Evolutionary conservation across 2,113 vertebrate genomes (phyloP).

Genomic region (Neoarius graeffei): DNA sequence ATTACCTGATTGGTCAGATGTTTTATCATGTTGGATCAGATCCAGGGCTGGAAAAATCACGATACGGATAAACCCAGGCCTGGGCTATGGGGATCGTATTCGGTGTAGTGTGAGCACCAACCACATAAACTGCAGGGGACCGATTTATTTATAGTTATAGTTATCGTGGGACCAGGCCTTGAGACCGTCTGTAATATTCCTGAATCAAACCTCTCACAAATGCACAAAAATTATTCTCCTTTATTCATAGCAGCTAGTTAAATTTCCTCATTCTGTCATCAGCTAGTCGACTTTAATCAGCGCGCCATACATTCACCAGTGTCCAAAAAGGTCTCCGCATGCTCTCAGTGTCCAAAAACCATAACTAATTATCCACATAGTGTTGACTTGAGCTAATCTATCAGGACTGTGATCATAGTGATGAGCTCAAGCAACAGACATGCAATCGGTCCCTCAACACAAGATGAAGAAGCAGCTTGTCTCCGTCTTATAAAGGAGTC

Average conservation of each 20-base stretch:
- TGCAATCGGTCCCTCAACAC: slow-evolving; percentile 61
- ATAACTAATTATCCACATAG: not conserved
- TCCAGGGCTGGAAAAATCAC: no score
- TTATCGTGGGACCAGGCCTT: no score
- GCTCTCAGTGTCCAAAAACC: not conserved
- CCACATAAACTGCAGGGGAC: no score
- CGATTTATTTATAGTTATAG: no score
- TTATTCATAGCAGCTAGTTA: not conserved
- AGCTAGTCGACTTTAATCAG: not conserved
- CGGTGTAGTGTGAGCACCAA: no score
- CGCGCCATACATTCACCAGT: not conserved
- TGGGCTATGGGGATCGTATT: no score
- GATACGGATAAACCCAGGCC: no score
- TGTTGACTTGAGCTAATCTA: slow-evolving; percentile 57
- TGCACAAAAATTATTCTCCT: not conserved
- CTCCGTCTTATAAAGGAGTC: slow-evolving; percentile 32
- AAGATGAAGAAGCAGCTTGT: slow-evolving; percentile 27
- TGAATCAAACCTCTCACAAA: not conserved
- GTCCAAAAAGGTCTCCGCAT: not conserved
- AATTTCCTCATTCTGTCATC: not conserved
- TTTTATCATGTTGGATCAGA: no score
- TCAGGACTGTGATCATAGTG: slow-evolving; percentile 69
- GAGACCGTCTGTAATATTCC: not conserved
- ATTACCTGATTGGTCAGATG: no score
- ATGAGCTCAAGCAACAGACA: slow-evolving; percentile 66